A percentile compares a stretch with the other conserved stretches of the same genome.
Evolutionary conservation across 2,113 vertebrate genomes (phyloP).

Genomic region (Gobio gobio): DNA sequence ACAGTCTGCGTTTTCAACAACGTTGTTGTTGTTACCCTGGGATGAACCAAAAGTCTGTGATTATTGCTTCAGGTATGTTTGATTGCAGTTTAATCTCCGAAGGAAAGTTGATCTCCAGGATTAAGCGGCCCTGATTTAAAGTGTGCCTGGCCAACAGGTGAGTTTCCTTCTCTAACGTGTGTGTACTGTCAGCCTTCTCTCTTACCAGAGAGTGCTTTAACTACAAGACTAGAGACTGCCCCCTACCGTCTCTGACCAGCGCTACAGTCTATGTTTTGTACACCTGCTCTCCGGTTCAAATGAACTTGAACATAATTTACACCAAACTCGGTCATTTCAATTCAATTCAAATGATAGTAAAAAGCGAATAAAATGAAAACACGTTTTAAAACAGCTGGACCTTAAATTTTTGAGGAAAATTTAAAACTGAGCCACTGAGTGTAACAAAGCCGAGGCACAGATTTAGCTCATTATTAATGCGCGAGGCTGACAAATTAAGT

Average conservation of each 20-base stretch:
- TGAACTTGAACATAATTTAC: neutral
- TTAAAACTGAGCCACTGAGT: neutral
- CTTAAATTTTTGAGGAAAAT: neutral
- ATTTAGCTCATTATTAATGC: slow-evolving; percentile 10
- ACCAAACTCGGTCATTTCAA: neutral
- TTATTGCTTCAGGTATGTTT: neutral
- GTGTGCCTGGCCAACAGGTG: slow-evolving; percentile 5
- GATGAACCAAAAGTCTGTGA: neutral
- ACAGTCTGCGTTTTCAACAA: neutral
- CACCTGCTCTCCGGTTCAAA: slow-evolving; percentile 34
- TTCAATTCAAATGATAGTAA: neutral
- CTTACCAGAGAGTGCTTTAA: neutral
- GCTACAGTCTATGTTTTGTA: neutral
- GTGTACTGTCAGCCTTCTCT: neutral
- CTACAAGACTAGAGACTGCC: slow-evolving; percentile 73
- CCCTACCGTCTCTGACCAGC: slow-evolving; percentile 63
- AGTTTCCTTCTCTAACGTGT: slow-evolving; percentile 4
- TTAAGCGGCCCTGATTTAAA: slow-evolving; percentile 12
- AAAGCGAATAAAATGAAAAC: neutral
- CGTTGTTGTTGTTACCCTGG: neutral
- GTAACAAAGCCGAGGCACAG: neutral
- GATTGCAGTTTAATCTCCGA: neutral
- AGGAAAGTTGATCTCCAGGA: neutral
- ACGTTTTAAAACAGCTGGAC: neutral
- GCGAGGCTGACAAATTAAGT: neutral